Percentiles rank a stretch among this genome's conserved stretches.
These are phyloP conservation scores for Papilio elwesi DNA, from an alignment of 2,888 invertebrate species.

Conservation along the genomic window DNA sequence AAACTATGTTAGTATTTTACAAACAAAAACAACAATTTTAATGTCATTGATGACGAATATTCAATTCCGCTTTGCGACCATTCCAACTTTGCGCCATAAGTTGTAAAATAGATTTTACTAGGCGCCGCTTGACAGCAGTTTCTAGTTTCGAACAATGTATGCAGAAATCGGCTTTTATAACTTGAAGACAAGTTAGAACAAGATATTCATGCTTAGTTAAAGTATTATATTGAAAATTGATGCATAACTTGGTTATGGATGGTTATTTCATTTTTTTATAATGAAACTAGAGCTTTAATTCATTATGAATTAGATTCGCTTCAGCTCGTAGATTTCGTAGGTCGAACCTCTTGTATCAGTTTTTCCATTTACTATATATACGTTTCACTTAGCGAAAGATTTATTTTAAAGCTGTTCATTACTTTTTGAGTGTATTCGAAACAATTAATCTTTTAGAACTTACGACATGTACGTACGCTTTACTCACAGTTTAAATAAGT, in stretches of 20 bases:
- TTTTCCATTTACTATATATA: too few relatives aligned
- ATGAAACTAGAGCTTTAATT: too few relatives aligned
- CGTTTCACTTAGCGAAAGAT: too few relatives aligned
- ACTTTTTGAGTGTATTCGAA: too few relatives aligned
- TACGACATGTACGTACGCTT: too few relatives aligned
- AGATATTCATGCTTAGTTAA: neutral
- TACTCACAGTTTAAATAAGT: too few relatives aligned
- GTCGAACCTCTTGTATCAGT: too few relatives aligned
- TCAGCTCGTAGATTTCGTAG: too few relatives aligned
- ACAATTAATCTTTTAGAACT: too few relatives aligned
- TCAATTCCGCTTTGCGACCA: slow-evolving; percentile 22
- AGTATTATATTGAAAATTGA: slow-evolving; percentile 5
- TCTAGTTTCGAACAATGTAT: slow-evolving; percentile 30
- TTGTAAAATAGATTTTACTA: slow-evolving; percentile 31
- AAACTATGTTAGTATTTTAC: neutral
- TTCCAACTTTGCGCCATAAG: slow-evolving; percentile 27
- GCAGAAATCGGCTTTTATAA: slow-evolving; percentile 28
- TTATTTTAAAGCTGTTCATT: too few relatives aligned
- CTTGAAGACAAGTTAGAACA: slow-evolving; percentile 13
- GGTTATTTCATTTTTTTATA: neutral
- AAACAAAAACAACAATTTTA: slow-evolving; percentile 20
- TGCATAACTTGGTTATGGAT: neutral
- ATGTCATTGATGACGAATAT: slow-evolving; percentile 10
- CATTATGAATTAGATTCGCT: too few relatives aligned
- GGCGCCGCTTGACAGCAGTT: slow-evolving; percentile 16